Conservation (phyloP, 2,888 invertebrate species). For the Deilephila elpenor region DNA sequence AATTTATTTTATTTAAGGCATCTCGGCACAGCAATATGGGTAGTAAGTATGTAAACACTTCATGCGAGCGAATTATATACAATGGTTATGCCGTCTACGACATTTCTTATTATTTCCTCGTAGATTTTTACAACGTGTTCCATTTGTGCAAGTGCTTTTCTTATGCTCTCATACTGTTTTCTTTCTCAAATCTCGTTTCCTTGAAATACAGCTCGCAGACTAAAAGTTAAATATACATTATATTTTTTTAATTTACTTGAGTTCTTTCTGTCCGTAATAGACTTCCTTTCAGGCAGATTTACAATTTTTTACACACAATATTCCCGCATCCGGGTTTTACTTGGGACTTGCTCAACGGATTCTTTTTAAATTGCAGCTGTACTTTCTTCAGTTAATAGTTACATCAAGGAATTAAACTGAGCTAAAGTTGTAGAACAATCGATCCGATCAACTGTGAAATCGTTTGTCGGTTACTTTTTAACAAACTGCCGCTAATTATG, state of each 20-base stretch:
- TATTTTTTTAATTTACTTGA: constrained; percentile 35
- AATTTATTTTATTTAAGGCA: constrained; percentile 3
- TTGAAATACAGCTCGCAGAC: constrained; percentile 14
- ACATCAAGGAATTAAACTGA: background rate
- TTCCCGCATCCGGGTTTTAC: background rate
- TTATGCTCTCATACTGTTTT: constrained; percentile 39
- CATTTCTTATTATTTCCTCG: constrained; percentile 39
- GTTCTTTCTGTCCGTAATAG: constrained; percentile 27
- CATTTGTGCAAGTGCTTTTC: constrained; percentile 46
- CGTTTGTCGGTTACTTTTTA: background rate
- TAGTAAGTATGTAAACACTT: background rate
- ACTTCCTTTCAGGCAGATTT: background rate
- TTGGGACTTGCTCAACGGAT: background rate
- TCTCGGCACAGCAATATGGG: background rate
- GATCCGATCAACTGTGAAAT: background rate
- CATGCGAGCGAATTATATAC: background rate
- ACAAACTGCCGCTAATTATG: background rate
- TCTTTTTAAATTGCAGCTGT: background rate
- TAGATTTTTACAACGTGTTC: constrained; percentile 40
- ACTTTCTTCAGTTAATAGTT: background rate
- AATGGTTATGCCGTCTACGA: constrained; percentile 23
- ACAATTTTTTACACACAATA: constrained; percentile 10
- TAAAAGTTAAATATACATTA: background rate
- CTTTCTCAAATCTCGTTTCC: constrained; percentile 31
- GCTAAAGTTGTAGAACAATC: constrained; percentile 2